A percentile compares a stretch with the other conserved stretches of the same genome.
These are phyloP conservation scores for Seira sanloemensis DNA, from an alignment of 2,888 invertebrate species.

Conservation along the genomic window DNA sequence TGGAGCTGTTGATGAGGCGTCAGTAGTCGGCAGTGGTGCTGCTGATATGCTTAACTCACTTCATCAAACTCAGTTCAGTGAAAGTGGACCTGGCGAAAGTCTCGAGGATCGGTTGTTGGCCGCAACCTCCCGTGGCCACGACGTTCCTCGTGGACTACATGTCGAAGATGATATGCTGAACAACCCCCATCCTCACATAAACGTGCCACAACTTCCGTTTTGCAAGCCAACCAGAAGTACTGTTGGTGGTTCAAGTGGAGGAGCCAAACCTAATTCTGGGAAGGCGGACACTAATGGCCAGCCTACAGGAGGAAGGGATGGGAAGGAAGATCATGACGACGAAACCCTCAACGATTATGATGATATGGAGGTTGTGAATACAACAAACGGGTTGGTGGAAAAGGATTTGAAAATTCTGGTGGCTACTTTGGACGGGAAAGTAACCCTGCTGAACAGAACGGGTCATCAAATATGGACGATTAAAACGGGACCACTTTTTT, in stretches of 20 bases:
- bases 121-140: background rate
- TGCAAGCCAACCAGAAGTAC: conserved; percentile 60
- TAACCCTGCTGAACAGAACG: conserved; percentile 86
- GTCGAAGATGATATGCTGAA: conserved; percentile 12
- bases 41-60: conserved; percentile 28
- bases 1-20: conserved; percentile 24
- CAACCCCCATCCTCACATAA: conserved; percentile 51
- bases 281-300: background rate
- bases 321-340: background rate
- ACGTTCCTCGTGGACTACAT: background rate
- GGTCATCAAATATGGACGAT: conserved; percentile 87
- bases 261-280: background rate
- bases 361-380: conserved; percentile 23
- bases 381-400: conserved; percentile 21
- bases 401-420: conserved; percentile 82
- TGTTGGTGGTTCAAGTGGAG: conserved; percentile 24
- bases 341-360: background rate
- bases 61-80: background rate
- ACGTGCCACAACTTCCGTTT: conserved; percentile 56
- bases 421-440: conserved; percentile 92
- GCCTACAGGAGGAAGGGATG: background rate
- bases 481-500: conserved; percentile 87
- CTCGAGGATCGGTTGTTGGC: background rate
- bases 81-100: background rate
- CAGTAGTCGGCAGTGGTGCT: background rate